These are phyloP conservation scores for Hoplostethus mediterraneus DNA, from an alignment of 2,797 vertebrate genomes.

Conservation along the genomic window DNA sequence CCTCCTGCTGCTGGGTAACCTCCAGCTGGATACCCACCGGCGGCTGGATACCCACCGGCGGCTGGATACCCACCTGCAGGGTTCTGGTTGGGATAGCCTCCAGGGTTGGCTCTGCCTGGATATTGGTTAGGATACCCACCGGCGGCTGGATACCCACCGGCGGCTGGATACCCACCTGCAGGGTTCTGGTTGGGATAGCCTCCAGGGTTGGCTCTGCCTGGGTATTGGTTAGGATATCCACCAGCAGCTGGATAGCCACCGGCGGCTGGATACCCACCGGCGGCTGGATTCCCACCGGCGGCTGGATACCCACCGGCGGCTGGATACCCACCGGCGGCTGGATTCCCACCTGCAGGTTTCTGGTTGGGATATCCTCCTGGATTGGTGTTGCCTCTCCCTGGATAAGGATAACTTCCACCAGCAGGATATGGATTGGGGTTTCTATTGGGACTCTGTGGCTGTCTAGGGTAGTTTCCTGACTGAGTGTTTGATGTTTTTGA, in stretches of 20 bases:
- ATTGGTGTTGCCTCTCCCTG: slow-evolving; percentile 64
- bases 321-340: slow-evolving; percentile 48
- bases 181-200: slow-evolving; percentile 37
- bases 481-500: slow-evolving; percentile 67
- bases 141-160: slow-evolving; percentile 51
- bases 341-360: slow-evolving; percentile 62
- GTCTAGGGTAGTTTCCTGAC: slow-evolving; percentile 65
- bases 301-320: slow-evolving; percentile 50
- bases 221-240: slow-evolving; percentile 42
- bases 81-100: slow-evolving; percentile 65
- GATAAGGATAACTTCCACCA: slow-evolving; percentile 77
- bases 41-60: slow-evolving; percentile 53
- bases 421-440: slow-evolving; percentile 76
- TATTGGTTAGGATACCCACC: slow-evolving; percentile 50
- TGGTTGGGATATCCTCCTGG: slow-evolving; percentile 65
- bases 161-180: slow-evolving; percentile 50
- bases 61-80: slow-evolving; percentile 57
- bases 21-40: slow-evolving; percentile 50
- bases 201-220: slow-evolving; percentile 37
- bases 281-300: slow-evolving; percentile 42
- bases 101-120: neutral
- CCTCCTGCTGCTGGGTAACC: slow-evolving; percentile 48
- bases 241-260: slow-evolving; percentile 12
- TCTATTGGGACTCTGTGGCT: slow-evolving; percentile 68
- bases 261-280: slow-evolving; percentile 46